Conservation (phyloP, 2,888 invertebrate genomes). For the Lottia gigantea region DNA sequence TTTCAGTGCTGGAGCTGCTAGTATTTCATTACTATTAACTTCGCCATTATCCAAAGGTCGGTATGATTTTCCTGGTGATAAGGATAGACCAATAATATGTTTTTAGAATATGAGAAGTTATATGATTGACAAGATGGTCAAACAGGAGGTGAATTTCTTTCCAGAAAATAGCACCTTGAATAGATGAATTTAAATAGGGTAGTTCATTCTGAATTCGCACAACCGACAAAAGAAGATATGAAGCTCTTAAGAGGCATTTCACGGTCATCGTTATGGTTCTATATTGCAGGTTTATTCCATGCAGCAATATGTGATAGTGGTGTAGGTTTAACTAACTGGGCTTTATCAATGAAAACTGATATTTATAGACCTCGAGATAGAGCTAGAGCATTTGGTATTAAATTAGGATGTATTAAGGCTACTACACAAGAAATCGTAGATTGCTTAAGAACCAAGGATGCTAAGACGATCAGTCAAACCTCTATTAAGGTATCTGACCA, state of each 20-base stretch:
- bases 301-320: slow-evolving; percentile 7
- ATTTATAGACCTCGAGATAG: not conserved
- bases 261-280: too few species aligned
- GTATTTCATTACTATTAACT: not conserved
- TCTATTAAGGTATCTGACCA: not conserved
- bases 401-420: not conserved
- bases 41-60: slow-evolving; percentile 1
- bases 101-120: too few species aligned
- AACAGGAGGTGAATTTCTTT: too few species aligned
- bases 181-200: too few species aligned
- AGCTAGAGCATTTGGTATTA: not conserved
- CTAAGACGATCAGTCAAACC: not conserved
- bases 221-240: too few species aligned
- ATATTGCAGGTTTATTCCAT: slow-evolving; percentile 1
- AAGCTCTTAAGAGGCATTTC: too few species aligned
- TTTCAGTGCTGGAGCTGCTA: not conserved
- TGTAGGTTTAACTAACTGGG: not conserved
- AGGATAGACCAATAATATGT: too few species aligned
- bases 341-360: not conserved
- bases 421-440: not conserved
- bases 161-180: too few species aligned
- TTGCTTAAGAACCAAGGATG: not conserved
- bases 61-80: too few species aligned
- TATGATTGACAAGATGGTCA: too few species aligned
- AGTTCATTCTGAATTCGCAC: too few species aligned